Evolutionary conservation across 2,113 vertebrate species (phyloP), one percentile per base, ranked within the genome.

Genomic region (Strigops habroptila): DNA sequence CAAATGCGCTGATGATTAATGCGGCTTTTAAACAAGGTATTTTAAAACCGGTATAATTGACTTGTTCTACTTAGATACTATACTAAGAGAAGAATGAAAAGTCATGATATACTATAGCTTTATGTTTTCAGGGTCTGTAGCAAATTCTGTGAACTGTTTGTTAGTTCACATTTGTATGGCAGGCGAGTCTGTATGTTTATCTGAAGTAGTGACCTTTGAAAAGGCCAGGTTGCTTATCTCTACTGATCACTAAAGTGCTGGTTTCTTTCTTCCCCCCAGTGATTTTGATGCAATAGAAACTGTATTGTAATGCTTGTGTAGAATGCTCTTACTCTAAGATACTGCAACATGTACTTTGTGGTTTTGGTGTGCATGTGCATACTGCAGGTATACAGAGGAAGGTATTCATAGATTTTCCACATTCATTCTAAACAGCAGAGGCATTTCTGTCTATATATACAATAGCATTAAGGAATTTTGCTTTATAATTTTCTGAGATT

Each of bases 261-360:
- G 5, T 73, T 77, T 65, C 44, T 80, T 69, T 60, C 24, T 79
- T 68, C 23, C 6, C 5, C 4, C 16, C 18, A 6, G 2, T 74
- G 27, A 76, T 65, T 55, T 64, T 65, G 23, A 19, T 77, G 18
- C 27, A 67, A 18, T 37, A 35, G 27, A 62, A 73, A 22, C 19
- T 43, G 18, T 12, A 6, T 39, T 73, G 7, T 28, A 39, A n/a
- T 33, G 7, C 18, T 43, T 30, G 7, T 69, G 18, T 41, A 30
- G 63, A 41, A 71, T 12, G 8, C 9, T 55, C 15, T 48, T 2
- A 37, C 5, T 70, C 28, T 23, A 43, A 76, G 11, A 43, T 27
- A 48, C 18, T 39, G 14, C 31, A 53, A 7, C 0, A 1, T 16
- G 3, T 16, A 3, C 18, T 51, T 82, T 1, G 2, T 68, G 17